Evolutionary conservation across 2,113 vertebrate genomes (phyloP).

Genomic region (Polypterus bichir): DNA sequence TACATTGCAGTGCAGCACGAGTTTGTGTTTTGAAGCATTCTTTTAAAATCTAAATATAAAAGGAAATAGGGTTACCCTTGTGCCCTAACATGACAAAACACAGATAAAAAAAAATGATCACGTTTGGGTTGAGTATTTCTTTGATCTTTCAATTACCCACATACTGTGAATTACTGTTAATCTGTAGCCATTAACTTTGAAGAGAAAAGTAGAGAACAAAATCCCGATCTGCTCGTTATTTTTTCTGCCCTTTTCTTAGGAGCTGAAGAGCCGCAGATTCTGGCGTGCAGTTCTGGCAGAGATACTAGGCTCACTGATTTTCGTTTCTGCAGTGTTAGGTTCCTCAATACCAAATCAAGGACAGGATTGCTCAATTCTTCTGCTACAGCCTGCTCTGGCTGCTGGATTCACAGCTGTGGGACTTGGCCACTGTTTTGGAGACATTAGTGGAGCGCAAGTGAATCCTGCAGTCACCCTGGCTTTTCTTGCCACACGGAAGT

Average conservation of each 20-base stretch:
- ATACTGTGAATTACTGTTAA: too few relatives aligned
- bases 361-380: conserved; percentile 24
- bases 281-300: conserved; percentile 54
- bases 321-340: conserved; percentile 56
- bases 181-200: too few relatives aligned
- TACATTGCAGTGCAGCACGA: too few relatives aligned
- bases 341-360: conserved; percentile 43
- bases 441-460: conserved; percentile 58
- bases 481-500: conserved; percentile 51
- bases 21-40: too few relatives aligned
- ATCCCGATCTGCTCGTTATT: background rate
- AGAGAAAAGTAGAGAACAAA: too few relatives aligned
- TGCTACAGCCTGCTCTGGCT: conserved; percentile 49
- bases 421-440: conserved; percentile 52
- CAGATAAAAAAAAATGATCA: too few relatives aligned
- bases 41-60: too few relatives aligned
- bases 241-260: conserved; percentile 23
- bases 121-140: too few relatives aligned
- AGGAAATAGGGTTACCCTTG: too few relatives aligned
- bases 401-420: conserved; percentile 46
- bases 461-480: conserved; percentile 64
- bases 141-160: too few relatives aligned
- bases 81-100: too few relatives aligned
- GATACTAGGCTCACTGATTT: conserved; percentile 49
- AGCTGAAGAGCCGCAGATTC: conserved; percentile 50